Evolutionary conservation across 2,797 vertebrate genomes (phyloP), one percentile per base, ranked within the genome.

Genomic region (Phoeniculus purpureus): DNA sequence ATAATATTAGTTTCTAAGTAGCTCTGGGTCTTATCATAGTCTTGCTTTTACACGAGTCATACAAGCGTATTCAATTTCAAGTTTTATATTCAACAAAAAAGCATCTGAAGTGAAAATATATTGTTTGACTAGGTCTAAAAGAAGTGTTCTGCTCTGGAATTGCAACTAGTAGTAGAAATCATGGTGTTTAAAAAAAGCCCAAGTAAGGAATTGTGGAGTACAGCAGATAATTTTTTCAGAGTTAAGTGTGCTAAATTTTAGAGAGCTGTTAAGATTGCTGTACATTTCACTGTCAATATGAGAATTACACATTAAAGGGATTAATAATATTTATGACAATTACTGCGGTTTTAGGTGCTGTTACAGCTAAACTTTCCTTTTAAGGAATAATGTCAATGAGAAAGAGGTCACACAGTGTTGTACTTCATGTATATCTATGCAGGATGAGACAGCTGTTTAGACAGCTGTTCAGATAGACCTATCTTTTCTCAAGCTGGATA

Each of bases 391-490:
- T 0, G 0, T 48, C 32, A 23, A 6, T 37, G 37, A 52, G 62
- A 51, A 58, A 85, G 52, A 78, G 21, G 31, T 50, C 14, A 17
- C 16, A 18, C 45, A 78, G 31, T 60, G 12, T 25, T 62, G 18
- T 50, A 81, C 51, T 60, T 59, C 29, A 78, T 55, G 60, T 40
- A 84, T 92, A 32, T 87, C 61, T 89, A n/a, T 89, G 19, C 50
- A 92, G 4, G 12, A 70, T 59, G 58, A 77, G 43, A 52, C 23
- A 61, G 32, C 80, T 94, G 14, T 94, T 93, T 66, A 88, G 74
- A 81, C 29, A 65, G 29, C 60, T 26, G n/a, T n/a, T n/a, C n/a
- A n/a, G n/a, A n/a, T n/a, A n/a, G n/a, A n/a, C n/a, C n/a, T n/a
- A 10, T 29, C 11, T 60, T 80, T 84, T 81, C 25, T 61, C 75